These are phyloP conservation scores for Dasypus novemcinctus DNA, from an alignment of 2,113 vertebrate species.

Conservation along the genomic window DNA sequence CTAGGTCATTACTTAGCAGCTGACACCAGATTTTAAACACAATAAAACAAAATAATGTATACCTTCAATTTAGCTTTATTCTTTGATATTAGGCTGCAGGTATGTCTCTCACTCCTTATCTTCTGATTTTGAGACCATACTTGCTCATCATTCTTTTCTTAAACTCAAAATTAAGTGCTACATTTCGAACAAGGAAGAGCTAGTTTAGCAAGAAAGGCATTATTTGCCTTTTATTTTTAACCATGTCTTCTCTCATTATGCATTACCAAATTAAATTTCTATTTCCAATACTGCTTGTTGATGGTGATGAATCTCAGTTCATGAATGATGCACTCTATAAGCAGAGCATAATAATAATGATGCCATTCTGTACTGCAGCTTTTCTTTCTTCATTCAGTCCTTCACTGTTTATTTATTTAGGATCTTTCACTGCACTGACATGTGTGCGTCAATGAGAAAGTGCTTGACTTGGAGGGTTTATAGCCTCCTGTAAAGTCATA, in stretches of 20 bases:
- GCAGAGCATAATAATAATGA: not conserved
- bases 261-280: not conserved
- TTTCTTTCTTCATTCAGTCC: not conserved
- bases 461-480: not conserved
- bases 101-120: not conserved
- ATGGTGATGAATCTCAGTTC: not conserved
- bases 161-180: not conserved
- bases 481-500: not conserved
- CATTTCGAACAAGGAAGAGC: not conserved
- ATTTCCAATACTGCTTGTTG: not conserved
- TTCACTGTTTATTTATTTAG: not conserved
- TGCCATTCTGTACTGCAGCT: rapidly evolving
- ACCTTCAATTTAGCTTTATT: slow-evolving; percentile 44
- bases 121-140: not conserved
- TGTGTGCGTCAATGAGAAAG: not conserved
- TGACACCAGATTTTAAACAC: not conserved
- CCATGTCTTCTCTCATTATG: not conserved
- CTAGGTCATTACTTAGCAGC: not conserved
- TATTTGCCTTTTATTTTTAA: not conserved
- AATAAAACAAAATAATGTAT: not conserved
- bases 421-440: not conserved
- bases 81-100: not conserved
- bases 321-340: not conserved
- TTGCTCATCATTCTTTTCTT: not conserved
- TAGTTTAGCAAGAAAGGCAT: not conserved